Evolutionary conservation across 1,140 invertebrate genomes (phyloP), one percentile per base, ranked within the genome.

Genomic region (Dendroctonus valens): DNA sequence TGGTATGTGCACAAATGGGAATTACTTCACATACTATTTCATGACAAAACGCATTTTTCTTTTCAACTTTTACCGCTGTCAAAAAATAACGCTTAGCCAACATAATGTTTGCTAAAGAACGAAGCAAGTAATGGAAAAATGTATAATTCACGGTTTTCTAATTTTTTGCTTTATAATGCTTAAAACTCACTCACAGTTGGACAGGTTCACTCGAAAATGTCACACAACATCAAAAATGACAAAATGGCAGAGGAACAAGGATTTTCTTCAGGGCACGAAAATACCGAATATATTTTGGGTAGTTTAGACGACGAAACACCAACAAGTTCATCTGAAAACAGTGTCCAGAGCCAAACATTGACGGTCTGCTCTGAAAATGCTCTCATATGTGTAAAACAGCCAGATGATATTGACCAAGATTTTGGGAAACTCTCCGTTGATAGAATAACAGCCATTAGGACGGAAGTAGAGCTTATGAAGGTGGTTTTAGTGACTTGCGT

Each of bases 401-500:
- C 26, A 26, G 41, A 55, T 41, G 51, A 65, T 9, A 50, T 38
- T 26, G 39, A n/a, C 26, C 58, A 61, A 55, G 41, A 67, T 44
- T 64, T 57, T 11, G 63, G 67, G 26, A 42, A 41, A 39, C 41
- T 54, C 7, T 12, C 42, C 7, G 57, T 65, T 14, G 54, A 67
- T 8, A 66, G 52, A 41, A 71, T 71, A 11, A 26, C 52, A 39
- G 12, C 14, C 11, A 71, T 71, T n/a, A 68, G 51, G 42, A 11
- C 41, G 7, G 69, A 69, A 41, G 58, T 64, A 5, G 66, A 68
- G 40, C 14, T 65, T 38, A 65, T 70, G 11, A 64, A 60, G 50
- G 44, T 48, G 7, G 41, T 38, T 9, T n/a, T 58, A 42, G 5
- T 11, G 6, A 14, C 8, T 12, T 46, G 12, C 14, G 8, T 37